Percentiles rank a stretch among this genome's conserved stretches.
Conservation (phyloP, 2,797 vertebrate species). For the Sarcoramphus papa region DNA sequence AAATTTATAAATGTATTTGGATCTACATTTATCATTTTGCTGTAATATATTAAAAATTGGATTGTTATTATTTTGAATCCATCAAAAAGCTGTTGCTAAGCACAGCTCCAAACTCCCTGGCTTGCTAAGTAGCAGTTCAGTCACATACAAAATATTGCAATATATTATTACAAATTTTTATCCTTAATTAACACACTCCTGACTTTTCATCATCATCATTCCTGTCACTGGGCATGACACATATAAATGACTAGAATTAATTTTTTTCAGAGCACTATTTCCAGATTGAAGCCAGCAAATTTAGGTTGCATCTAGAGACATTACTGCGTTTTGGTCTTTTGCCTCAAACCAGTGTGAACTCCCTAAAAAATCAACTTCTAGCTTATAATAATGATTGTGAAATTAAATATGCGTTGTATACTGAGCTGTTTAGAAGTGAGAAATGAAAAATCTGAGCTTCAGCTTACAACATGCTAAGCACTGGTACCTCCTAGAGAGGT, state of each 20-base stretch:
- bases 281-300: neutral
- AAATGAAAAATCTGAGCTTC: neutral
- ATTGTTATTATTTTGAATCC: conserved; percentile 20
- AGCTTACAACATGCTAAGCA: neutral
- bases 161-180: neutral
- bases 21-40: neutral
- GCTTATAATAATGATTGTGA: neutral
- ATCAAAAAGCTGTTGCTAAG: conserved; percentile 9
- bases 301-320: neutral
- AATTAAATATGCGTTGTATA: neutral
- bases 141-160: neutral
- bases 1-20: conserved; percentile 8
- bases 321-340: neutral
- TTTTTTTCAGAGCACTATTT: neutral
- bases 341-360: neutral
- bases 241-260: neutral
- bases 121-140: neutral
- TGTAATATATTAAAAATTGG: neutral
- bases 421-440: neutral
- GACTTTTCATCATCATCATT: conserved; percentile 1
- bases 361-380: neutral
- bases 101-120: neutral
- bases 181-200: conserved; percentile 6
- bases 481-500: neutral
- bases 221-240: neutral